These are phyloP conservation scores for Psammodynastes pulverulentus DNA, from an alignment of 2,113 vertebrate genomes.

Conservation along the genomic window DNA sequence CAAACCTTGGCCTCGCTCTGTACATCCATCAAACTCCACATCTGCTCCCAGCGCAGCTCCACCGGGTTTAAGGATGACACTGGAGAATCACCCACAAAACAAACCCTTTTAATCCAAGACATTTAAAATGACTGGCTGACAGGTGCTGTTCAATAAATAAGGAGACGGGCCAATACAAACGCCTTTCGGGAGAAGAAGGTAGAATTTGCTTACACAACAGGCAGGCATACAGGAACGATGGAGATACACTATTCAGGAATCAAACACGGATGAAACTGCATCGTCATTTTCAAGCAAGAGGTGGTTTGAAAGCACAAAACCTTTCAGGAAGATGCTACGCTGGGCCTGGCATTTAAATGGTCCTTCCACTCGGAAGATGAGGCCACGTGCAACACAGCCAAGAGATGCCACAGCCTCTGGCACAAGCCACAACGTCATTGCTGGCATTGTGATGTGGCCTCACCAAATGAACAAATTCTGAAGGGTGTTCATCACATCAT, in stretches of 20 bases:
- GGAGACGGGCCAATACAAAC: not conserved
- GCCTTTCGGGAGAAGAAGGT: not conserved
- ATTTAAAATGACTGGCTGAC: not conserved
- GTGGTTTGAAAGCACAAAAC: not conserved
- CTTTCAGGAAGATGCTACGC: not conserved
- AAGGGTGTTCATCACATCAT: not conserved
- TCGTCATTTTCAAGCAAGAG: not conserved
- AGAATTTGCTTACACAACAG: not conserved
- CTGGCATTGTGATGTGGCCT: not conserved
- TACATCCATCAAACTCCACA: not conserved
- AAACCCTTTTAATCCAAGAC: constrained; percentile 22
- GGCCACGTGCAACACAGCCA: not conserved
- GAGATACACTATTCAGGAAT: not conserved
- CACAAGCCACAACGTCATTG: not conserved
- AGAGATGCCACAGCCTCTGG: not conserved
- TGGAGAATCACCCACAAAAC: not conserved
- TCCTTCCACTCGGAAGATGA: not conserved
- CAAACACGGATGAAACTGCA: not conserved
- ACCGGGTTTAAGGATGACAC: not conserved
- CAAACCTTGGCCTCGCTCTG: not conserved
- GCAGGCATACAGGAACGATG: not conserved
- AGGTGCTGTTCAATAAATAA: constrained; percentile 20
- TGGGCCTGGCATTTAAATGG: not conserved
- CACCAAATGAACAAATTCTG: not conserved
- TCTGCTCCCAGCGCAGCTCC: not conserved